Percentiles rank a stretch among this genome's conserved stretches.
Evolutionary conservation across 2,888 invertebrate genomes (phyloP).

Genomic region (Acanthosepion pharaonis): DNA sequence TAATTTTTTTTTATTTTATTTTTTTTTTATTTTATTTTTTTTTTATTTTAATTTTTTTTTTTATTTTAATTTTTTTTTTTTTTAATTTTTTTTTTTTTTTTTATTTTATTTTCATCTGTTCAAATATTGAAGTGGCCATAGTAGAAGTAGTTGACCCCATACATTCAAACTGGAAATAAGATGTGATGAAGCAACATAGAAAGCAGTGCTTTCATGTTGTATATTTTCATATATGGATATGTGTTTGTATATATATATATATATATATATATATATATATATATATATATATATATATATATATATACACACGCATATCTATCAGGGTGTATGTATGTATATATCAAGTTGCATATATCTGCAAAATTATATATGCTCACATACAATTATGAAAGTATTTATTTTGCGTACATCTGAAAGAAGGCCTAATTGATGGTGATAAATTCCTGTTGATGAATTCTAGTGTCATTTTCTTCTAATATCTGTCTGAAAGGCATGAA

Average conservation of each 20-base stretch:
- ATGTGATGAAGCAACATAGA: not conserved
- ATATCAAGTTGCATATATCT: not conserved
- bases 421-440: no score
- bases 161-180: not conserved
- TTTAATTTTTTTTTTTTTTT: no score
- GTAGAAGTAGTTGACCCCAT: not conserved
- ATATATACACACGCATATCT: not conserved
- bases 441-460: not conserved
- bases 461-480: not conserved
- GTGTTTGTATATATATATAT: no score
- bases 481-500: not conserved
- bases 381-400: no score
- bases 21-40: no score
- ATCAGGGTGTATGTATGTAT: not conserved
- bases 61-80: no score
- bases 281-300: no score
- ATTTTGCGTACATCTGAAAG: no score
- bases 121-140: not conserved
- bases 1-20: no score
- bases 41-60: no score
- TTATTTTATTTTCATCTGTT: not conserved
- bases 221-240: no score
- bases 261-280: no score
- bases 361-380: not conserved
- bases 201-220: not conserved